Conservation (phyloP, 2,888 invertebrate species). For the Aleiodes leptofemur region DNA sequence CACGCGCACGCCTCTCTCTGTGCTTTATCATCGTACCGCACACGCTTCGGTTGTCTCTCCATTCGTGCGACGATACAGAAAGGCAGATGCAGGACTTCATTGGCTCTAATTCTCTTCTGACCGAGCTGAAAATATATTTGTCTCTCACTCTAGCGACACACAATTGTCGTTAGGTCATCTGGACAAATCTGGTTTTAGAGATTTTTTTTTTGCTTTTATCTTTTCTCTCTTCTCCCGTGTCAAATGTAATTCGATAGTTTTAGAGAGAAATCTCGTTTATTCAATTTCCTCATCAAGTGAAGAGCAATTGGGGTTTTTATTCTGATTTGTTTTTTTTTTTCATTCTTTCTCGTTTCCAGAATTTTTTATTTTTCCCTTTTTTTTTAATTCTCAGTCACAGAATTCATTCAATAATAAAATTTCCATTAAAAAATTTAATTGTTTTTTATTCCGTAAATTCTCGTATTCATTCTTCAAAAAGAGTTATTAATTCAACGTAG, state of each 20-base stretch:
- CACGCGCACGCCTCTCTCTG: constrained; percentile 29
- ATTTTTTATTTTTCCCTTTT: not conserved
- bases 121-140: constrained; percentile 15
- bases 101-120: constrained; percentile 53
- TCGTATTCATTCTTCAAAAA: not conserved
- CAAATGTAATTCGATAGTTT: constrained; percentile 22
- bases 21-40: not conserved
- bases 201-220: not conserved
- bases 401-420: constrained; percentile 2
- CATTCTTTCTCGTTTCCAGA: not conserved
- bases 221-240: not conserved
- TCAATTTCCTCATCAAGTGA: no score
- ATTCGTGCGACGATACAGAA: constrained; percentile 47
- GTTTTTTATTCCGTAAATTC: not conserved
- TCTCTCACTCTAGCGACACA: constrained; percentile 21
- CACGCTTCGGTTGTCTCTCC: constrained; percentile 10
- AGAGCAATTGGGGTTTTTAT: not conserved
- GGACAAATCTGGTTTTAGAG: constrained; percentile 29
- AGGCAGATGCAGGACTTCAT: constrained; percentile 57
- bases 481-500: constrained; percentile 11
- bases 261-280: not conserved
- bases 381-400: not conserved
- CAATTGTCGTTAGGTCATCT: constrained; percentile 36
- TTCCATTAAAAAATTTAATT: constrained; percentile 13
- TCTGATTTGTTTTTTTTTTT: constrained; percentile 7